Percentiles rank a stretch among this genome's conserved stretches.
Evolutionary conservation across 1,140 invertebrate species (phyloP).

Genomic region (Harpegnathos saltator): DNA sequence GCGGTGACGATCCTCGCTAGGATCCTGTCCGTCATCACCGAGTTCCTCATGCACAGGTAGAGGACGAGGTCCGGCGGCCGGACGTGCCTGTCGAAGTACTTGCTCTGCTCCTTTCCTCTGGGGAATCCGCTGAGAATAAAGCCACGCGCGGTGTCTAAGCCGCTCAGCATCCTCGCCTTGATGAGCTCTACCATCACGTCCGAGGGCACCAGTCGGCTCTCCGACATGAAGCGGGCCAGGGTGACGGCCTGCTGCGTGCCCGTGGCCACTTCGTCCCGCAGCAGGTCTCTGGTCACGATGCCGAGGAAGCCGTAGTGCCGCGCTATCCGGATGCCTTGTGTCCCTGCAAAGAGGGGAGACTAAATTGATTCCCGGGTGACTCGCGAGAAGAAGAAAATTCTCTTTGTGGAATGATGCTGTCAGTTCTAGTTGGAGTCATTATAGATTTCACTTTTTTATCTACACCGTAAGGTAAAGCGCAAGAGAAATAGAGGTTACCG

Average conservation of each 20-base stretch:
- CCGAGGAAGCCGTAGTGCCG: conserved; percentile 57
- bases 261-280: conserved; percentile 58
- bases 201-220: conserved; percentile 57
- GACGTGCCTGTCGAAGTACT: conserved; percentile 64
- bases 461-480: too few species aligned
- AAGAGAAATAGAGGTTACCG: neutral
- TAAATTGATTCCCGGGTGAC: too few species aligned
- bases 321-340: conserved; percentile 38
- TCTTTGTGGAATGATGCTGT: too few species aligned
- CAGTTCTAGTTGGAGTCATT: too few species aligned
- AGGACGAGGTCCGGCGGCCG: conserved; percentile 62
- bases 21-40: conserved; percentile 63
- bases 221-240: conserved; percentile 62
- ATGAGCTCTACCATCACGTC: conserved; percentile 67
- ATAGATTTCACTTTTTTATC: too few species aligned
- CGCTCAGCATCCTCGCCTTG: conserved; percentile 53
- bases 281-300: conserved; percentile 56
- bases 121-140: conserved; percentile 71
- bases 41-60: conserved; percentile 54
- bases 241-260: conserved; percentile 48
- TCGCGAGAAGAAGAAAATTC: neutral
- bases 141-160: conserved; percentile 30
- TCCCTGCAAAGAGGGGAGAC: conserved; percentile 48
- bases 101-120: conserved; percentile 36
- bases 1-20: conserved; percentile 46